phyloP scores from a whole-genome alignment of 2,113 vertebrate species.

The Astur gentilis region DNA sequence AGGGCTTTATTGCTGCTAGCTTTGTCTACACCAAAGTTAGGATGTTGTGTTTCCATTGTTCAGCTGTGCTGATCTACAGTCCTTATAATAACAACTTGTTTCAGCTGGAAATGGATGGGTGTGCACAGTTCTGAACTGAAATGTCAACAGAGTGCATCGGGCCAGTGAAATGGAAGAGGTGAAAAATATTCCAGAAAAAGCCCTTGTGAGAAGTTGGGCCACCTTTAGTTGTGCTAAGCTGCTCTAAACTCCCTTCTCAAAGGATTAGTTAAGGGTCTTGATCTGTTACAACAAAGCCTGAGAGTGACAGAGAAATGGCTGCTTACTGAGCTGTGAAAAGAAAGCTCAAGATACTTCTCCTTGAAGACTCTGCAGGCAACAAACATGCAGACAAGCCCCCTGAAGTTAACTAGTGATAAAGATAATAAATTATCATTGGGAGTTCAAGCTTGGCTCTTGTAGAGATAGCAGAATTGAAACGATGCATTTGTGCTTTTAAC shows the following conservation, averaged over 20 bases:
- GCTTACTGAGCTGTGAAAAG: background rate
- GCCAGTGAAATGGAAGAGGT: background rate
- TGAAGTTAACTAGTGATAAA: background rate
- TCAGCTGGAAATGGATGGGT: background rate
- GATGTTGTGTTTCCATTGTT: background rate
- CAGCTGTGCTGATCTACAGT: background rate
- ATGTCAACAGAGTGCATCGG: accelerated
- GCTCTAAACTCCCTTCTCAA: background rate
- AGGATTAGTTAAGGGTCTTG: background rate
- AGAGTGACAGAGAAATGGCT: background rate
- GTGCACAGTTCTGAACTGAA: background rate
- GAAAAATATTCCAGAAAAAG: background rate
- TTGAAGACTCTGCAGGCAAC: background rate
- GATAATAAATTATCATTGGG: background rate
- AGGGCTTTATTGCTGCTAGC: background rate
- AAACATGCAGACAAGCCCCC: background rate
- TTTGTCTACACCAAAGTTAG: background rate
- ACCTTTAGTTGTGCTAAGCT: background rate
- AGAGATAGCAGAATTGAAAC: background rate
- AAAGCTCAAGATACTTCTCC: background rate
- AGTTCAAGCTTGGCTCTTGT: background rate
- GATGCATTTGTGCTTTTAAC: background rate
- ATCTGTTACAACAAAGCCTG: background rate
- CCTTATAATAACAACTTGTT: conserved; percentile 12
- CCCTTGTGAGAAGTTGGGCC: background rate